Evolutionary conservation across 2,113 vertebrate species (phyloP), one percentile per base, ranked within the genome.

Genomic region (Hydrochoerus hydrochaeris): DNA sequence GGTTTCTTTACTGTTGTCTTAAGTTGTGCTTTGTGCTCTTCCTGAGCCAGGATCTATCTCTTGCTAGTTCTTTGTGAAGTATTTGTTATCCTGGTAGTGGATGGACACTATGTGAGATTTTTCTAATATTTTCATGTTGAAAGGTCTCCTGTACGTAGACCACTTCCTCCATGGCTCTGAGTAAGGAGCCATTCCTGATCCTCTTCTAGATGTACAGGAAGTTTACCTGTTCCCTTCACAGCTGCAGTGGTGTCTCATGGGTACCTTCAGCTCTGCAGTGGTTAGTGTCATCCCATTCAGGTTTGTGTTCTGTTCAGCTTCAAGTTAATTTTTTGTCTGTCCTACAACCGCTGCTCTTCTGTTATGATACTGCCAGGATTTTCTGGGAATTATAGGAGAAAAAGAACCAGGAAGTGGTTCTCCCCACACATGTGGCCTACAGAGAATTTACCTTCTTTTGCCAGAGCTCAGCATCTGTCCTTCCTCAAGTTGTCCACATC

Each of bases 261-360:
- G 38, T 26, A 12, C 2, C 1, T 26, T 8, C 5, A 54, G 30
- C 7, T 73, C 11, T 26, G 1, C 7, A 32, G 1, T 14, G 44
- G 57, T 44, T 26, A 49, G 57, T 73, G 9, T 7, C 3, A 38
- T 17, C 28, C 32, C 38, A 58, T 28, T 13, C 35, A 44, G 63
- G 54, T 17, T 62, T 90, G 26, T 26, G 22, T 58, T 57, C 26
- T 3, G 12, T 26, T 2, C 58, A 7, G 63, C 1, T 28, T 7
- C 26, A 1, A 16, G 11, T n/a, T 46, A 22, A 41, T 44, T 63
- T 87, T 19, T 75, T 30, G 28, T 44, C 62, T 30, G 35, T 87
- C 11, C 2, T 58, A 12, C 38, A 58, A 35, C 7, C 54, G 13
- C 5, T 77, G 5, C 19, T 87, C 1, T 65, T 91, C 20, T 4